Base-by-base conservation (phyloP, 2,888 invertebrate species). In the Amorpha juglandis region DNA sequence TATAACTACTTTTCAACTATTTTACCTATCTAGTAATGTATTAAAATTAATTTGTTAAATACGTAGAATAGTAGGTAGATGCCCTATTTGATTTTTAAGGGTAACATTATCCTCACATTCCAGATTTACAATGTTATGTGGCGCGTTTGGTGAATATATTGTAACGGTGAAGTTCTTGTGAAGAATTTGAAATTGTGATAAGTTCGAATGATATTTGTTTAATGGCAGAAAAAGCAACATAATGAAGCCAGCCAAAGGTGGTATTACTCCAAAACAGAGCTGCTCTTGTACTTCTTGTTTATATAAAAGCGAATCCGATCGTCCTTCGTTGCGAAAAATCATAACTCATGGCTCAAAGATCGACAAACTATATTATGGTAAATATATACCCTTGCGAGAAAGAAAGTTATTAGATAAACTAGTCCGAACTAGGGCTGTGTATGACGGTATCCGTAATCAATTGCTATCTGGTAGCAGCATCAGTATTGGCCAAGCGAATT, bases 341-440 rank as follows among this genome's bases (percentile, higher is more conserved):
- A 47, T 83, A 51, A 63, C 69, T 21, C 74, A 73, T 45, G 82
- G 79, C 16, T 80, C 84, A 3, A 83, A 68, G 74, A 79, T 85
- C 33, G 81, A 86, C 64, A 80, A 77, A 73, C 75, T 86, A 19
- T 82, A 81, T 63, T 75, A 76, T 33, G 81, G 79, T 42, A 83
- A 86, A 68, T 83, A 79, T 69, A 75, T 86, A 70, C 84, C 86
- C 21, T 69, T 82, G 51, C 79, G 79, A 65, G 85, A 90, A 72
- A 79, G 76, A 72, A 83, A 86, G 67, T 71, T 89, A 38, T 69
- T 90, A 9, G 74, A 81, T 38, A 85, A 80, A 70, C 76, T 90
- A 52, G 79, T 84, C 14, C 79, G 80, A 75, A 88, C 88, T 7
- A 82, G 84, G 72, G 87, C 82, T 7, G 78, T 82, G 16, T 88